phyloP scores from a whole-genome alignment of 2,113 vertebrate species.

The Proterorhinus semilunaris region DNA sequence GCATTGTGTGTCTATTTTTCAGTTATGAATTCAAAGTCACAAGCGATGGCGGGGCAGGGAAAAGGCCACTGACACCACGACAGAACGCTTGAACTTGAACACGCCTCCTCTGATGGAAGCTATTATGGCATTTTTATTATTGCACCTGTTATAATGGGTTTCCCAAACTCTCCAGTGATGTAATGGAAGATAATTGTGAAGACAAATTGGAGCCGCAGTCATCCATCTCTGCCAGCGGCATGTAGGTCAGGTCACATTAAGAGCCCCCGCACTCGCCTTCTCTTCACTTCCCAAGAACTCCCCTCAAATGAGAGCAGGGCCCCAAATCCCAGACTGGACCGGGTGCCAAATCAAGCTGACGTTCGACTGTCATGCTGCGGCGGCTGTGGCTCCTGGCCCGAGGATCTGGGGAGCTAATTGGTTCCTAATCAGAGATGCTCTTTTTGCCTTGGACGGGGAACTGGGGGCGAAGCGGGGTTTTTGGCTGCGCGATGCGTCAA shows the following conservation, averaged over 20 bases:
- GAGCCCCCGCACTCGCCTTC: conserved; percentile 21
- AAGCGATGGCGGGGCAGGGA: too few relatives aligned
- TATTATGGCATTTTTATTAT: neutral
- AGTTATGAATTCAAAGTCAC: too few relatives aligned
- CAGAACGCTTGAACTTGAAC: neutral
- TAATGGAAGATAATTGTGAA: neutral
- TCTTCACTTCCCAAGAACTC: conserved; percentile 21
- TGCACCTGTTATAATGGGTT: neutral
- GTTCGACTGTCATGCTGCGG: conserved; percentile 20
- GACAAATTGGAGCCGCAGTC: neutral
- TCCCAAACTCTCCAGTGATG: neutral
- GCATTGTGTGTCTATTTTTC: too few relatives aligned
- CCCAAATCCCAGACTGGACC: conserved; percentile 25
- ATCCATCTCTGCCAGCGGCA: conserved; percentile 26
- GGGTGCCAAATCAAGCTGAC: conserved; percentile 19
- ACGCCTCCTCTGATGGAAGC: neutral
- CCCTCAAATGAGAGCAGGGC: conserved; percentile 29
- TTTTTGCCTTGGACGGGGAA: conserved; percentile 48
- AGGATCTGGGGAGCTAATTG: conserved; percentile 58
- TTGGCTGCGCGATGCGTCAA: conserved; percentile 38
- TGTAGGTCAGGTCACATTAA: conserved; percentile 42
- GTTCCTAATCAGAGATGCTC: conserved; percentile 60
- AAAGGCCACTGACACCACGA: too few relatives aligned
- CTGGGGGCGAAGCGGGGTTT: conserved; percentile 34
- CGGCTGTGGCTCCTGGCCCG: conserved; percentile 11